Base-by-base conservation (phyloP, 1,140 invertebrate genomes). In the Drosophila chauvacae region DNA sequence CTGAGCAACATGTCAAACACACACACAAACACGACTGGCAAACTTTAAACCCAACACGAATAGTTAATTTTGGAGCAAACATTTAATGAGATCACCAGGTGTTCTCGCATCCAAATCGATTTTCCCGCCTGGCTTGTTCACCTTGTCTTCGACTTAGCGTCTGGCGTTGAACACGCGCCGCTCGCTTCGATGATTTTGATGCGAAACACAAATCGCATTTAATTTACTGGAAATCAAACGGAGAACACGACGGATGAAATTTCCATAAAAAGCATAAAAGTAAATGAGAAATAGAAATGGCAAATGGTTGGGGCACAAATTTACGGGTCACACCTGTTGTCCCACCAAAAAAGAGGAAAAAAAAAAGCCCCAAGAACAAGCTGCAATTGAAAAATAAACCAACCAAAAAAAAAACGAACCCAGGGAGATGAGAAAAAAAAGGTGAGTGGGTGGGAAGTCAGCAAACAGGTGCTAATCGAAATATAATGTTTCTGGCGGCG, bases 381-480 rank as follows among this genome's bases (percentile, higher is more conserved):
- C 61, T 66, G 59, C 70, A 80, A 90, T 90, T 69, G 78, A 72
- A 71, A 66, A 62, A 37, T 56, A 72, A 51, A 33, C 26, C 66
- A 66, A 51, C 41, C 56, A 58, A 72, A 23, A 58, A 72, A 72
- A 72, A 72, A 55, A 50, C 20, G 59, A 66, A 47, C 23, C 28
- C n/a, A 51, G 28, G 68, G 30, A 72, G 48, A 47, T 37, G 30
- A 35, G 37, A 69, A 37, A 71, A 47, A 53, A 18, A 59, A 33
- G 51, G 16, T 42, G 64, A 20, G 26, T 16, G 37, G 39, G 62
- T 33, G 37, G 35, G 10, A 41, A 23, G 23, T 41, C 70, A 65
- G 80, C 85, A 88, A 90, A 90, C 85, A 88, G 85, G 85, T 88
- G 85, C 85, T 88, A 88, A 88, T 88, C 85, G 85, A 88, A 88